phyloP scores from a whole-genome alignment of 2,797 vertebrate genomes.

The Champsocephalus gunnari region DNA sequence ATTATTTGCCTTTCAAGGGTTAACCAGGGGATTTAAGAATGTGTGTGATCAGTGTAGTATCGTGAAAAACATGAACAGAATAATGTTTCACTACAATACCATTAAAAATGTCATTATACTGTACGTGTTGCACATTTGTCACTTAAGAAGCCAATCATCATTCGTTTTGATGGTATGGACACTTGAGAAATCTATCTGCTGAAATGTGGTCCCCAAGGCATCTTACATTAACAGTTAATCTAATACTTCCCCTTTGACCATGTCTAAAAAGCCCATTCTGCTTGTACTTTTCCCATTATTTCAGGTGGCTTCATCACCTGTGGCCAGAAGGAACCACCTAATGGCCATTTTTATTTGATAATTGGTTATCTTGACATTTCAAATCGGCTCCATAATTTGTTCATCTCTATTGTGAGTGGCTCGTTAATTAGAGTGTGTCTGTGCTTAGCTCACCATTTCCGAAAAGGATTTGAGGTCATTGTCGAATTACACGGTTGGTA shows the following conservation, averaged over 20 bases:
- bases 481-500: conserved; percentile 76
- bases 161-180: conserved; percentile 46
- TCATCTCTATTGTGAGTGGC: conserved; percentile 77
- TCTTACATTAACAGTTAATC: conserved; percentile 65
- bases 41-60: neutral
- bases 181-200: conserved; percentile 54
- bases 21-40: neutral
- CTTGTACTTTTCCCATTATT: conserved; percentile 64
- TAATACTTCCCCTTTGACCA: conserved; percentile 59
- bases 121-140: conserved; percentile 33
- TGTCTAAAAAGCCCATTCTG: conserved; percentile 64
- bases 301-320: conserved; percentile 77
- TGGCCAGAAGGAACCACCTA: conserved; percentile 77
- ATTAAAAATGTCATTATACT: conserved; percentile 23
- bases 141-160: conserved; percentile 30
- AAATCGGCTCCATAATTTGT: conserved; percentile 83
- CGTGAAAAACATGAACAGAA: conserved; percentile 18
- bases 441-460: conserved; percentile 77
- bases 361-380: conserved; percentile 88
- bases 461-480: conserved; percentile 67
- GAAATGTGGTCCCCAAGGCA: conserved; percentile 46
- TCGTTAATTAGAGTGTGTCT: conserved; percentile 80
- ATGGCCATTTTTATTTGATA: conserved; percentile 85
- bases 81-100: conserved; percentile 11
- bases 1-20: neutral